A percentile compares a stretch with the other conserved stretches of the same genome.
Conservation (phyloP, 2,113 vertebrate genomes). For the Oenanthe melanoleuca region DNA sequence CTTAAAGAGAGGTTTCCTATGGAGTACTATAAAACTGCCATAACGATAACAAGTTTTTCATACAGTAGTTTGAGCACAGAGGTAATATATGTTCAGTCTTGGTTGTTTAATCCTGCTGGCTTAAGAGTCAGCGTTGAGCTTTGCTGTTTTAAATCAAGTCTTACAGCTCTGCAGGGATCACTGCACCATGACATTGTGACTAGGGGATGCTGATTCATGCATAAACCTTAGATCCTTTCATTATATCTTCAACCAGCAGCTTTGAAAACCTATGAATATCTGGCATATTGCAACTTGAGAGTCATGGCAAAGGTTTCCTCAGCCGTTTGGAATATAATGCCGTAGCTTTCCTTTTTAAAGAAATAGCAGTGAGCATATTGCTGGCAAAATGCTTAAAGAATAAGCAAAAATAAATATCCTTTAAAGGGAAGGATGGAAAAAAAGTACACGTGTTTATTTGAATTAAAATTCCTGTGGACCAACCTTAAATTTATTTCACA, state of each 20-base stretch:
- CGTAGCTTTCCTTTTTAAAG: neutral
- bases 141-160: slow-evolving; percentile 58
- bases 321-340: neutral
- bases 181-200: slow-evolving; percentile 66
- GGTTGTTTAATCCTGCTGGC: slow-evolving; percentile 21
- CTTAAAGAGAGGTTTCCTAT: neutral
- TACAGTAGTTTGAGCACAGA: neutral
- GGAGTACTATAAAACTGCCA: neutral
- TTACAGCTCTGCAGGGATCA: slow-evolving; percentile 64
- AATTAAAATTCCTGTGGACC: neutral
- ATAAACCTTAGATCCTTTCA: slow-evolving; percentile 39
- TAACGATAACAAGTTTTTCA: neutral
- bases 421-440: neutral
- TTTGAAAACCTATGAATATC: slow-evolving; percentile 17
- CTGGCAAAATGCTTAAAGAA: neutral
- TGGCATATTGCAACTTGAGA: neutral
- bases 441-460: neutral
- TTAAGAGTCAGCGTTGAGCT: slow-evolving; percentile 13
- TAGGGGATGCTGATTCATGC: slow-evolving; percentile 73
- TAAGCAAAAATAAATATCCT: neutral
- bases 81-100: neutral
- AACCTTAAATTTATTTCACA: neutral
- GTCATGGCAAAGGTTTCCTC: neutral
- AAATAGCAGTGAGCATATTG: neutral
- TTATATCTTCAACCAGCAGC: slow-evolving; percentile 24